Evolutionary conservation across 2,113 vertebrate species (phyloP).

Genomic region (Leptosomus discolor): DNA sequence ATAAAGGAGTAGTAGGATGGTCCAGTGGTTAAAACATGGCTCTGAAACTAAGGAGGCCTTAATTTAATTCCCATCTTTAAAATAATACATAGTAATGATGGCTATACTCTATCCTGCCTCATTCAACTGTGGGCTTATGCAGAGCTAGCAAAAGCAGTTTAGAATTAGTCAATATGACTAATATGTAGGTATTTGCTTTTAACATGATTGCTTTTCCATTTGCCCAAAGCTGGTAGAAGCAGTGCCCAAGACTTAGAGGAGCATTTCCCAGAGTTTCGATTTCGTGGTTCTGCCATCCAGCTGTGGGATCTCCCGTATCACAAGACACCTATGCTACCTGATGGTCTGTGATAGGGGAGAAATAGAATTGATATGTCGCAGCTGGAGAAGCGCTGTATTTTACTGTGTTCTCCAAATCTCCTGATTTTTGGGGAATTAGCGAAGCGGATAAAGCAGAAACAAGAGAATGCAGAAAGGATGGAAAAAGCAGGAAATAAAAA

Average conservation of each 20-base stretch:
- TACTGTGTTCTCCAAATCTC: background rate
- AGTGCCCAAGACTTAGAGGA: background rate
- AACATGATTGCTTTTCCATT: background rate
- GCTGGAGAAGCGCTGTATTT: background rate
- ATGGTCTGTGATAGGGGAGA: background rate
- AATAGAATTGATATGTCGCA: background rate
- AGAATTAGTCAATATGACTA: background rate
- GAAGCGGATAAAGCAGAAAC: background rate
- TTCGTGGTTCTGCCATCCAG: background rate
- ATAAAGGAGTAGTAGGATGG: background rate
- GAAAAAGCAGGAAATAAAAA: background rate
- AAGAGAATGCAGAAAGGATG: too few relatives aligned
- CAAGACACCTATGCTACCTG: accelerated
- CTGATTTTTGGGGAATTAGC: background rate
- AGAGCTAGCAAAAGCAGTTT: background rate
- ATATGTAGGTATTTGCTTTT: background rate
- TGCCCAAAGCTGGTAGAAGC: background rate
- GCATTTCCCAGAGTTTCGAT: background rate
- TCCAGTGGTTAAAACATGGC: background rate
- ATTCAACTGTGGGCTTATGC: background rate
- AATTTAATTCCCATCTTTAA: background rate
- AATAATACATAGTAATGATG: background rate
- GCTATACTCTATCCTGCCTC: background rate
- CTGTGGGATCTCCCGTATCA: background rate
- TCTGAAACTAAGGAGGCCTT: background rate